Evolutionary conservation across 2,888 invertebrate species (phyloP).

Genomic region (Cyclophora albipunctata): DNA sequence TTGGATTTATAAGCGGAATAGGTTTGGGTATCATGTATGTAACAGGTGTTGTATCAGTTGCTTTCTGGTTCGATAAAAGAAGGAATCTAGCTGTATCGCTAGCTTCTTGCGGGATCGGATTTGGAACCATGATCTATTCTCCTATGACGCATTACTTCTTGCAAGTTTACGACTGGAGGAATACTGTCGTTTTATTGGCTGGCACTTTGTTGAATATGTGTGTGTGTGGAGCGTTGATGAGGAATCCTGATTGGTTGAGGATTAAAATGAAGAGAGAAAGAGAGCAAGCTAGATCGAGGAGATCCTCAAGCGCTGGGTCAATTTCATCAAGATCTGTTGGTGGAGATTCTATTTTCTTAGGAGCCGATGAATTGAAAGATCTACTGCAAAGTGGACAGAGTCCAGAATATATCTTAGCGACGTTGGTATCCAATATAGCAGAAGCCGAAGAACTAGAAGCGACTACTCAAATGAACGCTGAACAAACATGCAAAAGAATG

Average conservation of each 20-base stretch:
- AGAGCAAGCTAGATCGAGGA: conserved; percentile 50
- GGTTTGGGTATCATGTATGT: conserved; percentile 90
- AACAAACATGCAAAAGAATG: conserved; percentile 50
- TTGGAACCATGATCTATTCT: conserved; percentile 91
- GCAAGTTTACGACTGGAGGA: conserved; percentile 85
- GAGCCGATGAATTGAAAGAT: conserved; percentile 78
- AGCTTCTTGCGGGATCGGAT: conserved; percentile 90
- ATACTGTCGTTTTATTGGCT: conserved; percentile 83
- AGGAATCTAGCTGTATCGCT: conserved; percentile 90
- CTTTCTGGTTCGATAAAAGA: conserved; percentile 93
- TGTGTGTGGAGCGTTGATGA: conserved; percentile 89
- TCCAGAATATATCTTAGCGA: conserved; percentile 79
- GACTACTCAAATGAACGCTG: conserved; percentile 61
- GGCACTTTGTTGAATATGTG: conserved; percentile 90
- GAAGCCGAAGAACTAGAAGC: conserved; percentile 62
- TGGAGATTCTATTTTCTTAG: conserved; percentile 69
- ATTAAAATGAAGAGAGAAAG: conserved; percentile 76
- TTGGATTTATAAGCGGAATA: conserved; percentile 87
- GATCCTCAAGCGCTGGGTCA: conserved; percentile 68
- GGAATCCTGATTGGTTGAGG: conserved; percentile 88
- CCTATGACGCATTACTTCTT: conserved; percentile 86
- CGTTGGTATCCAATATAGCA: conserved; percentile 73
- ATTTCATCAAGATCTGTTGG: conserved; percentile 65
- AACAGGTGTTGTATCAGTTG: conserved; percentile 91
- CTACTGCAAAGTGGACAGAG: conserved; percentile 81